phyloP scores from a whole-genome alignment of 2,113 vertebrate genomes.

The Hipposideros armiger region DNA sequence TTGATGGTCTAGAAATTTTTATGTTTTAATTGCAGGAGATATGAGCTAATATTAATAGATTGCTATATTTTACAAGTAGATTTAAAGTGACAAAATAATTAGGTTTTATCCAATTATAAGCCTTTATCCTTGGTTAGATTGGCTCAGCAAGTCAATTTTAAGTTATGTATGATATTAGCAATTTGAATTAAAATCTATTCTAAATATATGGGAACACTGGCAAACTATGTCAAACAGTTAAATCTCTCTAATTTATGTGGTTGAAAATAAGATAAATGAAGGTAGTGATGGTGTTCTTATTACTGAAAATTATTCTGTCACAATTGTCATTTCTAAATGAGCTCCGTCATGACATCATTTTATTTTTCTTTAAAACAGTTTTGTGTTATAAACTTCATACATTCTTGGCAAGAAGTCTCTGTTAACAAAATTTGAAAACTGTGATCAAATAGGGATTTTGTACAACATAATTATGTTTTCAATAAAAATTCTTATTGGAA shows the following conservation, averaged over 20 bases:
- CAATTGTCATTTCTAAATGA: neutral
- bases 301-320: neutral
- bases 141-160: conserved; percentile 12
- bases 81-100: conserved; percentile 25
- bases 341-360: neutral
- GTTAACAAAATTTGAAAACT: neutral
- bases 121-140: conserved; percentile 27
- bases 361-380: neutral
- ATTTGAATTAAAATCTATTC: neutral
- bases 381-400: neutral
- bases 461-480: neutral
- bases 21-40: neutral
- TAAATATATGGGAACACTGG: neutral
- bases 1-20: neutral
- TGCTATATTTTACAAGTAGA: conserved; percentile 1
- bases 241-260: neutral
- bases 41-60: neutral
- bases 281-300: neutral
- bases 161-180: conserved; percentile 13
- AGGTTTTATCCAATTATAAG: neutral
- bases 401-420: neutral
- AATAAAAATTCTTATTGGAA: neutral
- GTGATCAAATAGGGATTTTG: neutral
- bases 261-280: neutral
- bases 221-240: neutral